Conservation (phyloP, 1,140 invertebrate genomes). For the Leucophenga varia region DNA sequence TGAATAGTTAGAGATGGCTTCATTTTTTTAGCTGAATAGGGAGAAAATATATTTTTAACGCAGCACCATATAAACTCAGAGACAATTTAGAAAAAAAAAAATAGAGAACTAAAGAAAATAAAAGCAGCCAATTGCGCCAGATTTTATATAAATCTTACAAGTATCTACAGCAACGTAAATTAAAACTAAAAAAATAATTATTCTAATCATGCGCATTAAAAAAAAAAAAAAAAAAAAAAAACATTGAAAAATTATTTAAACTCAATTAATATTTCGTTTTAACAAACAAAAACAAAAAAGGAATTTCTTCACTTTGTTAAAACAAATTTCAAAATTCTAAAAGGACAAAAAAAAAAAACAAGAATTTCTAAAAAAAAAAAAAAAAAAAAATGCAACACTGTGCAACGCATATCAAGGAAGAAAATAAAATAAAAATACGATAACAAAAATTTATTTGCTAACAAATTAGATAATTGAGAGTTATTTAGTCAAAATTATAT, state of each 20-base stretch:
- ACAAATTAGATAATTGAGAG: conserved; percentile 51
- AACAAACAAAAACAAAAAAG: conserved; percentile 6
- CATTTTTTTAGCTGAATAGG: too few species aligned
- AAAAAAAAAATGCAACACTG: conserved; percentile 27
- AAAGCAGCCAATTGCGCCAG: background rate
- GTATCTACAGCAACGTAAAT: conserved; percentile 2
- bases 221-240: conserved; percentile 12
- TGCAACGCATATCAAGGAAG: conserved; percentile 50
- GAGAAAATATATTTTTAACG: too few species aligned
- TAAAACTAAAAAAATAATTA: conserved; percentile 7
- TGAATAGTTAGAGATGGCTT: too few species aligned
- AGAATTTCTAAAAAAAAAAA: conserved; percentile 6
- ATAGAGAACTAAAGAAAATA: conserved; percentile 14
- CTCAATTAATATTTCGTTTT: background rate
- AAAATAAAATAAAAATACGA: conserved; percentile 18
- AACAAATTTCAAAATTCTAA: conserved; percentile 14
- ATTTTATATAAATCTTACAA: background rate
- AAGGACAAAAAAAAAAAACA: conserved; percentile 10
- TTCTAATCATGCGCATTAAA: conserved; percentile 9
- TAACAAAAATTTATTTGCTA: conserved; percentile 9
- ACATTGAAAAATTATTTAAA: conserved; percentile 13
- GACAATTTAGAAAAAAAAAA: conserved; percentile 17
- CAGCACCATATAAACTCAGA: too few species aligned
- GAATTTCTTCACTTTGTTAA: too few species aligned
- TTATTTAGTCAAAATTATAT: conserved; percentile 54